Evolutionary conservation across 1,140 invertebrate species (phyloP).

Genomic region (Ceratitis capitata): DNA sequence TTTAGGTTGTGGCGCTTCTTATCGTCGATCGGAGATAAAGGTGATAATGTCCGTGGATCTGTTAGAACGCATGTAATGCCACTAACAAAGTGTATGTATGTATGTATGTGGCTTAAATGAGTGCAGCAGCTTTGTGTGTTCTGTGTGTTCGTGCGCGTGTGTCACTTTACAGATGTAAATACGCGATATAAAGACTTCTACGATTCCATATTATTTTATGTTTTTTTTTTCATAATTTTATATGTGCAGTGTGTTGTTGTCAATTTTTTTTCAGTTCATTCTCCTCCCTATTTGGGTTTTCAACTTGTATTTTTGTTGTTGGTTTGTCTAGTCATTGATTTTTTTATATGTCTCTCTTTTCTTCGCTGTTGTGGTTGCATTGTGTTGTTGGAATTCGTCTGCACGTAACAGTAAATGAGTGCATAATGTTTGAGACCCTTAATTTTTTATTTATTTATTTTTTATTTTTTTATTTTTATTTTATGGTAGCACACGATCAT

Average conservation of each 20-base stretch:
- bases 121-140: not conserved
- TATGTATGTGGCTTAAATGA: not conserved
- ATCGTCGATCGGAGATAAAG: slow-evolving; percentile 5
- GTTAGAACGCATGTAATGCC: slow-evolving; percentile 7
- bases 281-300: too few species aligned
- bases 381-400: not conserved
- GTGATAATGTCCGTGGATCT: slow-evolving; percentile 3
- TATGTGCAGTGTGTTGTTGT: not conserved
- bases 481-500: not conserved
- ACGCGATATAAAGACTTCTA: slow-evolving; percentile 4
- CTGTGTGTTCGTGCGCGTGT: not conserved
- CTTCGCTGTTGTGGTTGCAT: not conserved
- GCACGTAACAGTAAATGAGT: not conserved
- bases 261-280: not conserved
- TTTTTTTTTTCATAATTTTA: not conserved
- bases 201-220: not conserved
- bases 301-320: not conserved
- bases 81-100: not conserved
- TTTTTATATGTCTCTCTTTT: not conserved
- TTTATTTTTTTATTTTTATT: too few species aligned
- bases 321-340: not conserved
- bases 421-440: not conserved
- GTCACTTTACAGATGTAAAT: slow-evolving; percentile 33
- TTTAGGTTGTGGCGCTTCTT: not conserved
- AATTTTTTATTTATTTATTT: too few species aligned